These are phyloP conservation scores for Orchestia grillus DNA, from an alignment of 1,140 invertebrate genomes.

Conservation along the genomic window DNA sequence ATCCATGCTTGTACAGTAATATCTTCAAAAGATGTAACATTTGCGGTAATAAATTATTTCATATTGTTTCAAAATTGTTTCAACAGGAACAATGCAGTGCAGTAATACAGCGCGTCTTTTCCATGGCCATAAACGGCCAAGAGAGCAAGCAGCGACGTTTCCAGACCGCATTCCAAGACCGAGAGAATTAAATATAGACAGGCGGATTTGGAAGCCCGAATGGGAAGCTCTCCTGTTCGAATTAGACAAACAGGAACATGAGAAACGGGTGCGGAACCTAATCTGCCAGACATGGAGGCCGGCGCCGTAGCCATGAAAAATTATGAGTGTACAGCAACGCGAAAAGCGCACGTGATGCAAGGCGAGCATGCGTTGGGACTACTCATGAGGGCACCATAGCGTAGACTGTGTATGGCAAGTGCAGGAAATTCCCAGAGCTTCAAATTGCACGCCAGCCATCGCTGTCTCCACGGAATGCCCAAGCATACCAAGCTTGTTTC, in stretches of 20 bases:
- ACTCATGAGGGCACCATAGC: not conserved
- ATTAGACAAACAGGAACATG: not conserved
- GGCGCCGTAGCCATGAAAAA: not conserved
- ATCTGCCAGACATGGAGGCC: not conserved
- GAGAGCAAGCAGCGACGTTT: not conserved
- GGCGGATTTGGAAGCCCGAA: not conserved
- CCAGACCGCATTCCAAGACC: not conserved
- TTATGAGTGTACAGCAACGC: not conserved
- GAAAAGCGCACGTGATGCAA: not conserved
- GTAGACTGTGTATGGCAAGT: not conserved
- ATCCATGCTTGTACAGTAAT: too few relatives aligned
- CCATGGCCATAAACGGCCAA: too few relatives aligned
- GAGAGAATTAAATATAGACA: not conserved
- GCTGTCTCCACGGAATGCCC: conserved; percentile 20
- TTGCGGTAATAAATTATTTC: too few relatives aligned
- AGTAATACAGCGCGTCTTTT: too few relatives aligned
- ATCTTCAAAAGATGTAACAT: too few relatives aligned
- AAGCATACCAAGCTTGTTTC: not conserved
- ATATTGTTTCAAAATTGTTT: too few relatives aligned
- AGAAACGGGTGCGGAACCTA: not conserved
- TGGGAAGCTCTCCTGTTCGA: not conserved
- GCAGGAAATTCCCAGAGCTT: not conserved
- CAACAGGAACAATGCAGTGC: too few relatives aligned
- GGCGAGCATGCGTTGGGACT: not conserved
- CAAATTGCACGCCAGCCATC: conserved; percentile 11